Conservation (phyloP, 2,797 vertebrate genomes). For the Eupleurogrammus muticus region DNA sequence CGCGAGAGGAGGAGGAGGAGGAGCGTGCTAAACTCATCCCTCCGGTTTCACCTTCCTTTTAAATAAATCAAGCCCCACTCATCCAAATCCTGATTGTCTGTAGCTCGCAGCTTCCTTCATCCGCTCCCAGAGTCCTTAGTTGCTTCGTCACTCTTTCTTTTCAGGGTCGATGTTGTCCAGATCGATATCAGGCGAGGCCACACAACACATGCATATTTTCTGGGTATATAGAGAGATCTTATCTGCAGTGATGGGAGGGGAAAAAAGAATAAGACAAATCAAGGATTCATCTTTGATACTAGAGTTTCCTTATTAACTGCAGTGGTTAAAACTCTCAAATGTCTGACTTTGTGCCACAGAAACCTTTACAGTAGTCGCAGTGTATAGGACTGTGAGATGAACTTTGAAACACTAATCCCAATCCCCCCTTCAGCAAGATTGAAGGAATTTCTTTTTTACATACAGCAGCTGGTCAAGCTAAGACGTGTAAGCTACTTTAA, state of each 20-base stretch:
- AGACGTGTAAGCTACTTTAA: slow-evolving; percentile 42
- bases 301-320: slow-evolving; percentile 6
- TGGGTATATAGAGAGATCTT: slow-evolving; percentile 79
- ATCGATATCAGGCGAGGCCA: slow-evolving; percentile 80
- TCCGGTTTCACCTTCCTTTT: slow-evolving; percentile 2
- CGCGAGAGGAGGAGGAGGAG: slow-evolving; percentile 6
- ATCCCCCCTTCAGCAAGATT: slow-evolving; percentile 21
- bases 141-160: slow-evolving; percentile 73
- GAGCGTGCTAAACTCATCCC: slow-evolving; percentile 11
- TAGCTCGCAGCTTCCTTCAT: slow-evolving; percentile 11
- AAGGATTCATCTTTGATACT: background rate
- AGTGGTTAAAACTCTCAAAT: background rate
- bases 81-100: slow-evolving; percentile 47
- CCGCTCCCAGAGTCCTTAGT: background rate
- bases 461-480: slow-evolving; percentile 22
- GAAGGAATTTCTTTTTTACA: slow-evolving; percentile 7
- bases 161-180: slow-evolving; percentile 80
- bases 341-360: background rate
- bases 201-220: slow-evolving; percentile 86
- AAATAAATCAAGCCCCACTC: background rate
- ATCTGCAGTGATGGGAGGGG: slow-evolving; percentile 65
- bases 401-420: slow-evolving; percentile 62
- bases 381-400: slow-evolving; percentile 14
- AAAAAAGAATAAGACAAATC: background rate
- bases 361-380: background rate